Conservation (phyloP, 2,888 invertebrate genomes). For the Parnassius smintheus region DNA sequence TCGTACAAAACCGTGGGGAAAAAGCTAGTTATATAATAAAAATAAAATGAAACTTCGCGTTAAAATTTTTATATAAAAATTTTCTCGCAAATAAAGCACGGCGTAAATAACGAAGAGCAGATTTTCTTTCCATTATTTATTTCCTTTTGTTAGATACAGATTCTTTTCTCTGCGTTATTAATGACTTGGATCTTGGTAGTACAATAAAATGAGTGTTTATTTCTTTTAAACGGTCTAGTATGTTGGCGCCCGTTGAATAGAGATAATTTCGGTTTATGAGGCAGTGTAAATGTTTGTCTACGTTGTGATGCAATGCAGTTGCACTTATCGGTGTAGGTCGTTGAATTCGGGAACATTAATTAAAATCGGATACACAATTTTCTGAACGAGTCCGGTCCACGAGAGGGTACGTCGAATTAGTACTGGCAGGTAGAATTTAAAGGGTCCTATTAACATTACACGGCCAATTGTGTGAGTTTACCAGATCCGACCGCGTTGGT, state of each 20-base stretch:
- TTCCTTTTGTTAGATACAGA: constrained; percentile 36
- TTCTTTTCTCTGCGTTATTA: constrained; percentile 48
- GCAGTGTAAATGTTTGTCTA: background rate
- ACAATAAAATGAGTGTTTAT: constrained; percentile 52
- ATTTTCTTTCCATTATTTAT: constrained; percentile 39
- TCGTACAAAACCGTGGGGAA: too few species aligned
- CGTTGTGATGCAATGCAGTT: constrained; percentile 9
- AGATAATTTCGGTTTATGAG: constrained; percentile 27
- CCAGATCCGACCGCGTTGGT: constrained; percentile 40
- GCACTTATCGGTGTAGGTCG: constrained; percentile 7
- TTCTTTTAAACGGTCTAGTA: constrained; percentile 44
- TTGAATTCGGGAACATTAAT: constrained; percentile 20
- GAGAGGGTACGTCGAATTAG: constrained; percentile 36
- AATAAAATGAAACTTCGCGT: background rate
- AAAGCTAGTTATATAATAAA: background rate
- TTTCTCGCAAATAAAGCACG: constrained; percentile 11
- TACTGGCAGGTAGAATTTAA: constrained; percentile 36
- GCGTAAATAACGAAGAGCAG: constrained; percentile 25
- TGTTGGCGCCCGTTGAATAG: constrained; percentile 36
- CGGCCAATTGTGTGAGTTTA: constrained; percentile 45
- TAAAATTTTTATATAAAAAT: constrained; percentile 9
- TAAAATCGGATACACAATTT: constrained; percentile 7
- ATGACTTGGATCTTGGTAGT: constrained; percentile 49
- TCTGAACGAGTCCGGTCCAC: constrained; percentile 10
- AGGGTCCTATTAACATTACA: constrained; percentile 52